Base-by-base conservation (phyloP, 1,140 invertebrate genomes). In the Bemisia tabaci region DNA sequence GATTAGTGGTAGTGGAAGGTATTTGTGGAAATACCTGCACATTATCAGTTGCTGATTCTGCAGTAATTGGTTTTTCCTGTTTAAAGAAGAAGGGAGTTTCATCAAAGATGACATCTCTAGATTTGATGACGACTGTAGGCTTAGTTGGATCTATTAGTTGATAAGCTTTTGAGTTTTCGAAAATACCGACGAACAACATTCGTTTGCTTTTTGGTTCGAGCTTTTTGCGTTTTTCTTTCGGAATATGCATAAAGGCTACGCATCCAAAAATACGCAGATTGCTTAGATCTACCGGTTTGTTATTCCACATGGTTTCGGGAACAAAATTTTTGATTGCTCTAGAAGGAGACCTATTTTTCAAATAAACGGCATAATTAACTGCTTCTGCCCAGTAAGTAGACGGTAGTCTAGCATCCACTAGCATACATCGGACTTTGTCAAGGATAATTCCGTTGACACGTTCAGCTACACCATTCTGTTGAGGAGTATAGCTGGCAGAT, bases 391-490 rank as follows among this genome's bases (percentile, higher is more conserved):
- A 61, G 22, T 61, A 61, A 5, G 60, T 11, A 11, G 5, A n/a
- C 5, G 9, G 5, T 48, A 76, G 58, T 12, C 67, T 24, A 24
- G 64, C 64, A 58, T 74, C 69, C 9, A 66, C 12, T 12, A 76
- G 24, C 68, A 76, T 66, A n/a, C 70, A 65, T 26, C 71, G 24
- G 1, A 72, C 72, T 27, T 59, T 62, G 0, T 72, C 63, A 0
- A 65, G 58, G 1, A 75, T 22, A 0, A 68, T 75, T 22, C 74
- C 22, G 27, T 75, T 75, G 21, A 68, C 65, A 59, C 74, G 59
- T 63, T 76, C 75, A 12, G 71, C 66, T 12, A 70, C 65, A 17
- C 73, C 75, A 68, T 76, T 76, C 60, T 71, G 69, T 23, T 71
- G 60, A 63, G 75, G 71, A 17, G 70, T 64, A 33, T 75, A 71